Base-by-base conservation (phyloP, 2,797 vertebrate genomes). In the Pseudocheirus occidentalis region DNA sequence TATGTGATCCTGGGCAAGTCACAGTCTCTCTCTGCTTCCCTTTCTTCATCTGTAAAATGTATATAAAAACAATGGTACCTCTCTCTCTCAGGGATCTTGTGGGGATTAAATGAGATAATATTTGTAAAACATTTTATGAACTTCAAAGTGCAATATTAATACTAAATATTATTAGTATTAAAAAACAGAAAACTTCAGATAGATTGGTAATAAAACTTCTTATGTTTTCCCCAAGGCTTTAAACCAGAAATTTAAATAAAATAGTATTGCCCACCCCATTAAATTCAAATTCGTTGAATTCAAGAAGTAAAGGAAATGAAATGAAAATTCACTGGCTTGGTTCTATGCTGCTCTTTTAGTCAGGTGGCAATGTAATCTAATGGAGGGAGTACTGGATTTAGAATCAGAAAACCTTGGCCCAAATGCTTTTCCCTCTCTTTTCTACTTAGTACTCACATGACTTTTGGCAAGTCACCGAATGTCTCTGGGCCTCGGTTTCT, bases 281-380 rank as follows among this genome's bases (percentile, higher is more conserved):
- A 24, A 27, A 93, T 90, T 96, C 92, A 90, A 90, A 90, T 92
- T 92, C 11, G 56, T 87, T 94, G 95, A 95, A 94, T 6, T 93
- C 53, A 52, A 21, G 89, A 96, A 94, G 56, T 55, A 58, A 90
- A 92, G 93, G 40, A 55, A 93, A 95, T 40, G 50, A 3, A 94
- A 28, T 40, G 50, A 3, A 94, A 28, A 90, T 81, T 52, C 58
- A 1, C 10, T 87, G 55, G 94, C 0, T 58, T 29, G 90, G 7
- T 91, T 21, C n/a, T 58, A 4, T 59, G 21, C 87, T 92, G 50
- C 4, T 94, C 59, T 6, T 40, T 46, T 27, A 46, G 40, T 81
- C 40, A 81, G 7, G 18, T 18, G 40, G n/a, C 40, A 46, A 40
- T 81, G 73, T 81, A 24, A 24, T 24, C 66, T 40, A 81, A 21